These are phyloP conservation scores for Hippocampus barbouri DNA, from an alignment of 2,113 vertebrate species.

Conservation along the genomic window DNA sequence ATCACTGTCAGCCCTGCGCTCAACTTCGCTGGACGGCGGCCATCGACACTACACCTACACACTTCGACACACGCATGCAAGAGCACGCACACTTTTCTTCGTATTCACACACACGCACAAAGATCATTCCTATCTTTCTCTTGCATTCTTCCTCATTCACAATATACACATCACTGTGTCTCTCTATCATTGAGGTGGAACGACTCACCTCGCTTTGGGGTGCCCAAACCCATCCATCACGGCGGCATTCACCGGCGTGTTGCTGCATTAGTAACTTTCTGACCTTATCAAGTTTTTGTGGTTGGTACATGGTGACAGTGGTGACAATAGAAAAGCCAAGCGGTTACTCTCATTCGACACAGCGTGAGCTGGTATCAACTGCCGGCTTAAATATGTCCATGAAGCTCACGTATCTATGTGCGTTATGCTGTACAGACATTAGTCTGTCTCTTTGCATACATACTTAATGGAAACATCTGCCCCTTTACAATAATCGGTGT, in stretches of 20 bases:
- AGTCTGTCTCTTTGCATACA: neutral
- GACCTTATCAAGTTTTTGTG: neutral
- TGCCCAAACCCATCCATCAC: conserved; percentile 60
- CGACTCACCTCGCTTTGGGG: conserved; percentile 38
- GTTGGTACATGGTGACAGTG: neutral
- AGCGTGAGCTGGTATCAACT: too few species aligned
- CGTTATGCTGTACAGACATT: neutral
- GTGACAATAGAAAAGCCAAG: too few species aligned
- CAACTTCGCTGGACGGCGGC: conserved; percentile 54
- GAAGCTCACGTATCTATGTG: too few species aligned
- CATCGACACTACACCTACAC: conserved; percentile 26
- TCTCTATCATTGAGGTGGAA: conserved; percentile 60
- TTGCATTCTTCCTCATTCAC: conserved; percentile 29
- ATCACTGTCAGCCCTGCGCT: conserved; percentile 63
- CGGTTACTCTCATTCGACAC: too few species aligned
- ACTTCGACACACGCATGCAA: conserved; percentile 15
- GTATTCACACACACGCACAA: conserved; percentile 42
- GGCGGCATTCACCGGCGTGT: conserved; percentile 13
- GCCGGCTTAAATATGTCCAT: too few species aligned
- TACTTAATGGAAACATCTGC: neutral
- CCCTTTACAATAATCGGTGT: neutral
- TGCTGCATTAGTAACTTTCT: conserved; percentile 23
- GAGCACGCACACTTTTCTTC: conserved; percentile 13
- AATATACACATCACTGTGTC: conserved; percentile 42
- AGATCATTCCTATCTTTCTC: conserved; percentile 56